Percentiles rank a stretch among this genome's conserved stretches.
phyloP scores from a whole-genome alignment of 1,140 invertebrate genomes.

The Brachionus sp. region DNA sequence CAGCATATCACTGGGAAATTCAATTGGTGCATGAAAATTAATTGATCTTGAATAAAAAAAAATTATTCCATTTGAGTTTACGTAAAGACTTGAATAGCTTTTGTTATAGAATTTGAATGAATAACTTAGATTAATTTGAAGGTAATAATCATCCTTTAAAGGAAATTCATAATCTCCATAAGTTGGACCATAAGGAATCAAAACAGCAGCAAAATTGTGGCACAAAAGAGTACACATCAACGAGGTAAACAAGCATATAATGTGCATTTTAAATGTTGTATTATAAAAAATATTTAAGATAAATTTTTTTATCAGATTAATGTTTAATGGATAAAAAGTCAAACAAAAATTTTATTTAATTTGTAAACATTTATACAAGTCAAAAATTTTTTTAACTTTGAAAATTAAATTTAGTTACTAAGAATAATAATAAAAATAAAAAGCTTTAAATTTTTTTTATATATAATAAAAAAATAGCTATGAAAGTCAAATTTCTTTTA shows the following conservation, averaged over 20 bases:
- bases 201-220: neutral
- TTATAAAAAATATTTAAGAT: neutral
- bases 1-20: neutral
- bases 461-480: too few species aligned
- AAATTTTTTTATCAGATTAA: too few species aligned
- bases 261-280: neutral
- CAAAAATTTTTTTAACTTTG: too few species aligned
- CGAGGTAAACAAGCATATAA: too few species aligned
- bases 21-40: neutral
- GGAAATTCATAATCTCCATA: neutral
- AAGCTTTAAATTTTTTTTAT: too few species aligned
- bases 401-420: too few species aligned
- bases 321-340: too few species aligned
- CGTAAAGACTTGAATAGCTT: neutral
- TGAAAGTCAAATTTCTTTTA: too few species aligned
- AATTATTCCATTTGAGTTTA: neutral
- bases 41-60: neutral
- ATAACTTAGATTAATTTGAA: neutral
- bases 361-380: too few species aligned
- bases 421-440: too few species aligned
- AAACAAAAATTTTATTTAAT: too few species aligned
- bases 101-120: neutral
- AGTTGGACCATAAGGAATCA: neutral
- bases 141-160: neutral
- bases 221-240: neutral